Evolutionary conservation across 1,140 invertebrate genomes (phyloP).

Genomic region (Apis dorsata): DNA sequence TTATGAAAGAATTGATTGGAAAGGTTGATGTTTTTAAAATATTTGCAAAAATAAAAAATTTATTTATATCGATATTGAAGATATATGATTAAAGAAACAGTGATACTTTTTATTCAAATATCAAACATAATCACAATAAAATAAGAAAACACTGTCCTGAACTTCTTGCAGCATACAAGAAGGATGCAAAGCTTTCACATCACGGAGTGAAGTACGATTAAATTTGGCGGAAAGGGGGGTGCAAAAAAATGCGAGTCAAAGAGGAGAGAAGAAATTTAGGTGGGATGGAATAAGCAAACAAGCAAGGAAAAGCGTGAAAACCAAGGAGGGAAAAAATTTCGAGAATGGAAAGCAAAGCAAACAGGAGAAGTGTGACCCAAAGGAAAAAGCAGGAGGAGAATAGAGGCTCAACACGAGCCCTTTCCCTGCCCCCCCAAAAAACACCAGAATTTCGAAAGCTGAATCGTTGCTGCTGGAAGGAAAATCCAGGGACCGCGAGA

Average conservation of each 20-base stretch:
- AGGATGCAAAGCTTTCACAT: not conserved
- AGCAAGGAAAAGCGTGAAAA: not conserved
- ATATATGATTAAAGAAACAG: no score
- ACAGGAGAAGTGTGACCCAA: not conserved
- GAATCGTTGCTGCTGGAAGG: not conserved
- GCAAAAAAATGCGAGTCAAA: not conserved
- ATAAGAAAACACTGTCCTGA: not conserved
- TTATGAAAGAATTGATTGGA: no score
- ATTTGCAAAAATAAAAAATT: no score
- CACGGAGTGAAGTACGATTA: not conserved
- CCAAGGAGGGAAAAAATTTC: no score
- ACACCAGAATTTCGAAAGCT: not conserved
- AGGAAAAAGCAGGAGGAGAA: not conserved
- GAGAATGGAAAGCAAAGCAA: no score
- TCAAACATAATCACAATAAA: not conserved
- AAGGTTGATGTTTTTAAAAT: no score
- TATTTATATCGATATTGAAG: no score
- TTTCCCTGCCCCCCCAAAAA: not conserved
- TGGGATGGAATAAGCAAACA: not conserved
- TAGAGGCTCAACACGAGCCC: no score
- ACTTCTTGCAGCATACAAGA: not conserved
- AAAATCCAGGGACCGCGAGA: not conserved
- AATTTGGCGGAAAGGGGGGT: not conserved
- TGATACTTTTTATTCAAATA: not conserved
- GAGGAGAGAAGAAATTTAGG: not conserved